These are phyloP conservation scores for Conus ventricosus DNA, from an alignment of 1,140 invertebrate species.

Conservation along the genomic window DNA sequence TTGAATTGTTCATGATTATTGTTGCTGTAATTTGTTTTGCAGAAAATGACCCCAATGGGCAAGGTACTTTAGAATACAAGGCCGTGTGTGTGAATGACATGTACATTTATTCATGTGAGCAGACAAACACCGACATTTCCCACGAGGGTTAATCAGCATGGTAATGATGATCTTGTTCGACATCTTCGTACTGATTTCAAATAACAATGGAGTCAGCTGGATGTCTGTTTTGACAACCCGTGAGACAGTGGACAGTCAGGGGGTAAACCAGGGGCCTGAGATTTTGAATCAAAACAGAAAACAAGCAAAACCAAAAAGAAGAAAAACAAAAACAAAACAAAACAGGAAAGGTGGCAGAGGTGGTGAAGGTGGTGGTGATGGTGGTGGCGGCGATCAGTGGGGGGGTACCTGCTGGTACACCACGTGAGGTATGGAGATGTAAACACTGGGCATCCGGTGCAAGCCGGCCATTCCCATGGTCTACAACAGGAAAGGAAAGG, in stretches of 20 bases:
- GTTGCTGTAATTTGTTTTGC: too few relatives aligned
- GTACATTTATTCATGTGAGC: too few relatives aligned
- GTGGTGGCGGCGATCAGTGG: neutral
- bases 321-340: slow-evolving; percentile 1
- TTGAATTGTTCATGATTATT: too few relatives aligned
- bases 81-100: too few relatives aligned
- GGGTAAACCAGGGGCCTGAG: neutral
- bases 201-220: too few relatives aligned
- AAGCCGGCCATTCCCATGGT: slow-evolving; percentile 69
- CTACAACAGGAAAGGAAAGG: slow-evolving; percentile 69
- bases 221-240: too few relatives aligned
- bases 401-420: slow-evolving; percentile 72
- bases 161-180: too few relatives aligned
- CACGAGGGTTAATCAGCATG: too few relatives aligned
- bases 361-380: neutral
- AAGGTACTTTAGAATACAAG: too few relatives aligned
- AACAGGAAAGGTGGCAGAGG: neutral
- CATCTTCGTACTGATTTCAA: too few relatives aligned
- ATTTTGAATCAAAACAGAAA: neutral
- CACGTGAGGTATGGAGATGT: slow-evolving; percentile 71
- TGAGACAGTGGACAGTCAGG: neutral
- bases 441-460: slow-evolving; percentile 62
- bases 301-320: neutral
- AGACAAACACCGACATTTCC: too few relatives aligned
- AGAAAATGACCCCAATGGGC: too few relatives aligned